Conservation (phyloP, 2,888 invertebrate species). For the Eurytoma californica region DNA sequence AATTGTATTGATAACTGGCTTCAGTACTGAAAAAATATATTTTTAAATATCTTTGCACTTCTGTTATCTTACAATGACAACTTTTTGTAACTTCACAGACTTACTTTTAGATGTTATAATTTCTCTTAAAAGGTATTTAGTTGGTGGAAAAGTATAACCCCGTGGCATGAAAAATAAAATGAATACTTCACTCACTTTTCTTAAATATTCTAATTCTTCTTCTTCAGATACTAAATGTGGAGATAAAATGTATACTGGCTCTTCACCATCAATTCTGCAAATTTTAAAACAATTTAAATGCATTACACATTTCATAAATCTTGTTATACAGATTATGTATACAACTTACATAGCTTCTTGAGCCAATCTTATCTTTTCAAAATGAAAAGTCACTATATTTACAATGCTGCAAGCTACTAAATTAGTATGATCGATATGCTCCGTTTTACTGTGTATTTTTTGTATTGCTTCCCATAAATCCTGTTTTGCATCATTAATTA, state of each 20-base stretch:
- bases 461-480: conserved; percentile 90
- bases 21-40: conserved; percentile 79
- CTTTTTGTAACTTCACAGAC: conserved; percentile 53
- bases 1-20: conserved; percentile 88
- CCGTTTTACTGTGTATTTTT: conserved; percentile 84
- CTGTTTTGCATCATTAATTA: conserved; percentile 83
- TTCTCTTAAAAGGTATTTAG: conserved; percentile 88
- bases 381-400: conserved; percentile 87
- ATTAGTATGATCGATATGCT: conserved; percentile 87
- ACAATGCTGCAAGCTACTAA: conserved; percentile 89
- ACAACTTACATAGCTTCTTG: conserved; percentile 84
- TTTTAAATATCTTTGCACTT: background rate
- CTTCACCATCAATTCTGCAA: conserved; percentile 69
- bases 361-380: conserved; percentile 88
- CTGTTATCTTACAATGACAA: background rate
- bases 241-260: conserved; percentile 84
- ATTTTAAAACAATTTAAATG: conserved; percentile 40
- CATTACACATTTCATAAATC: background rate
- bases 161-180: conserved; percentile 88
- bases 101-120: conserved; percentile 89
- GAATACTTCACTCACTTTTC: conserved; percentile 88
- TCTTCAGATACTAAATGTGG: conserved; percentile 85
- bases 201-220: conserved; percentile 86
- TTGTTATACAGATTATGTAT: conserved; percentile 19
- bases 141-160: conserved; percentile 86